Conservation (phyloP, 2,888 invertebrate species). For the Pilophorus perplexus region DNA sequence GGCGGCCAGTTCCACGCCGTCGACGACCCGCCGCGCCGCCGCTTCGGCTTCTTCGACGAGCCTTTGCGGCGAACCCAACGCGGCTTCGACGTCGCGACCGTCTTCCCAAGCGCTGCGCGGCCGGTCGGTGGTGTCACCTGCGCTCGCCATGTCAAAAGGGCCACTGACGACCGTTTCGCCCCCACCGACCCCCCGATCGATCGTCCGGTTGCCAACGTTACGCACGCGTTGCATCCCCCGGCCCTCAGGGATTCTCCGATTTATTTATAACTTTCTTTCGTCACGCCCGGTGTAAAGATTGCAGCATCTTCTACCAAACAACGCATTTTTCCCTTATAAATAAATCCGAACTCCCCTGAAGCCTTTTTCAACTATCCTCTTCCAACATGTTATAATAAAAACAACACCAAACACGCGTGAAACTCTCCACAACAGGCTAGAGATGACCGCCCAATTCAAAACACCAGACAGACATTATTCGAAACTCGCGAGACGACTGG, state of each 20-base stretch:
- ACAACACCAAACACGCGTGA: too few relatives aligned
- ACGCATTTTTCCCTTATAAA: too few relatives aligned
- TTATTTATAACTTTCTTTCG: background rate
- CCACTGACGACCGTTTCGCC: background rate
- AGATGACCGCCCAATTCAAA: too few relatives aligned
- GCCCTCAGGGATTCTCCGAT: background rate
- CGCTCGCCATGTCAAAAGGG: slow-evolving; percentile 11
- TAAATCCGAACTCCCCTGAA: too few relatives aligned
- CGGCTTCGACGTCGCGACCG: slow-evolving; percentile 28
- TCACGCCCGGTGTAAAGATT: too few relatives aligned
- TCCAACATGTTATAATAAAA: too few relatives aligned
- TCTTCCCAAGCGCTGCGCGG: slow-evolving; percentile 38
- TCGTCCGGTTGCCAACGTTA: slow-evolving; percentile 15
- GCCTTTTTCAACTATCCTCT: too few relatives aligned
- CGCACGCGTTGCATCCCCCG: background rate
- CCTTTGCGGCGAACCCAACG: slow-evolving; percentile 17
- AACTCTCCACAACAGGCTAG: too few relatives aligned
- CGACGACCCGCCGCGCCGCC: background rate
- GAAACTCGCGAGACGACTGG: slow-evolving; percentile 8
- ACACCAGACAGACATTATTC: too few relatives aligned
- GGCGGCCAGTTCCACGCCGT: slow-evolving; percentile 1
- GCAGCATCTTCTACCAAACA: too few relatives aligned
- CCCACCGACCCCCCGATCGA: slow-evolving; percentile 13
- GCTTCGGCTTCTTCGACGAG: slow-evolving; percentile 8
- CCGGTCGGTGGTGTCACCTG: slow-evolving; percentile 18